Base-by-base conservation (phyloP, 2,113 vertebrate genomes). In the Prunella himalayana region DNA sequence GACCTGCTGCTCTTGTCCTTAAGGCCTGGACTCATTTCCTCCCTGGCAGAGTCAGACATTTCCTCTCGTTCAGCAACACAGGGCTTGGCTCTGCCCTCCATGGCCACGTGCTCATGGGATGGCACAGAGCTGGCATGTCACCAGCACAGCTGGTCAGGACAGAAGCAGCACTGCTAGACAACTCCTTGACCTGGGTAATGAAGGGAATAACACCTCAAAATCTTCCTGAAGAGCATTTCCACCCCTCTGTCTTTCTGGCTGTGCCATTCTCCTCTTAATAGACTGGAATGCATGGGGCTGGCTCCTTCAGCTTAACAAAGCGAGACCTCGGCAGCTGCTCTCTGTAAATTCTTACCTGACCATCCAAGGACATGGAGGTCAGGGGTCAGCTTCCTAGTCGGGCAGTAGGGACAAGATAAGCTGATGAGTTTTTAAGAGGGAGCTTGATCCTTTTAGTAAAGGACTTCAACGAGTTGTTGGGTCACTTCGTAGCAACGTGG, bases 121-220 rank as follows among this genome's bases (percentile, higher is more conserved):
- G 3, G 37, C 1, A 4, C 41, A 51, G 57, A 59, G 30, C 33
- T 0, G 5, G 2, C 30, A 1, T 9, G 33, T 35, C 35, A 68
- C 50, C 27, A 22, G 42, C 72, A n/a, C 47, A 66, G 69, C 64
- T 66, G 3, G 37, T 15, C 13, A 10, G 49, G 35, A 31, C 20
- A 75, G 63, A 30, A 56, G 63, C 33, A 50, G 76, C 35, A 64
- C 33, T 61, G 20, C 49, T 51, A 63, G 41, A 57, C 41, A 56
- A 31, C 41, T 86, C 47, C 41, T 77, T 64, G 44, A 17, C 31
- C 19, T n/a, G 1, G 0, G 2, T 57, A 61, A 65, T 24, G 45
- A 89, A 23, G 23, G 20, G 45, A 77, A 9, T 37, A 21, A 49
- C 13, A 57, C 42, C 28, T 61, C 64, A 30, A 64, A 42, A 30